Conservation (phyloP, 2,113 vertebrate genomes). For the Arothron firmamentum region DNA sequence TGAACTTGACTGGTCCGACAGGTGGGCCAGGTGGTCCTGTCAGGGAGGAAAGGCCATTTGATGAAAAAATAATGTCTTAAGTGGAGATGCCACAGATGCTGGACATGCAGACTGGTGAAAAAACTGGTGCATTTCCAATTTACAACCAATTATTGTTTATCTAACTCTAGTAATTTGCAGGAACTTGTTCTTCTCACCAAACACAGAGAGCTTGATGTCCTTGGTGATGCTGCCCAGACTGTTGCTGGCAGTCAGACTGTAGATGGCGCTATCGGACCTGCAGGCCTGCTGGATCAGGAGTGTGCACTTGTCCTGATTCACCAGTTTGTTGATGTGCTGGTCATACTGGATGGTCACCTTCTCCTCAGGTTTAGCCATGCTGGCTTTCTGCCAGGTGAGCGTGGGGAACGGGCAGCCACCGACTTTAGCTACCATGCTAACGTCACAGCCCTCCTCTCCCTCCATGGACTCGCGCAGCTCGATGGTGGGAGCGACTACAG, state of each 20-base stretch:
- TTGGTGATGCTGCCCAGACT: constrained; percentile 88
- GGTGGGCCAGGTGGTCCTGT: constrained; percentile 90
- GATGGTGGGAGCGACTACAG: constrained; percentile 88
- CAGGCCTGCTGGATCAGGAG: constrained; percentile 89
- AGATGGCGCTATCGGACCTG: constrained; percentile 86
- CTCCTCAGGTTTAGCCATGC: constrained; percentile 85
- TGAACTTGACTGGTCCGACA: constrained; percentile 90
- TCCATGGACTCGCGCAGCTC: constrained; percentile 90
- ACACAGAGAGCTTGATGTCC: constrained; percentile 86
- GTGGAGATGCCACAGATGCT: not conserved
- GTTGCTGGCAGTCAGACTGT: constrained; percentile 89
- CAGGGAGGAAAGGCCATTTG: not conserved
- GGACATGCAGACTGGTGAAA: not conserved
- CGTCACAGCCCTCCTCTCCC: constrained; percentile 88
- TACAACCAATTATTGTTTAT: too few relatives aligned
- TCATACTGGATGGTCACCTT: constrained; percentile 85
- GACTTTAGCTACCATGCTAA: constrained; percentile 88
- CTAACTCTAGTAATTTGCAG: not conserved
- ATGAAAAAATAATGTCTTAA: not conserved
- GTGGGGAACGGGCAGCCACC: constrained; percentile 94
- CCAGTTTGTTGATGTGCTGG: constrained; percentile 90
- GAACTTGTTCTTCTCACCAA: constrained; percentile 77
- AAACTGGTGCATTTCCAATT: too few relatives aligned
- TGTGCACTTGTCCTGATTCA: constrained; percentile 87
- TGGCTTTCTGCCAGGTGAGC: constrained; percentile 88